phyloP scores from a whole-genome alignment of 2,888 invertebrate genomes.

The Lasius fuliginosus region DNA sequence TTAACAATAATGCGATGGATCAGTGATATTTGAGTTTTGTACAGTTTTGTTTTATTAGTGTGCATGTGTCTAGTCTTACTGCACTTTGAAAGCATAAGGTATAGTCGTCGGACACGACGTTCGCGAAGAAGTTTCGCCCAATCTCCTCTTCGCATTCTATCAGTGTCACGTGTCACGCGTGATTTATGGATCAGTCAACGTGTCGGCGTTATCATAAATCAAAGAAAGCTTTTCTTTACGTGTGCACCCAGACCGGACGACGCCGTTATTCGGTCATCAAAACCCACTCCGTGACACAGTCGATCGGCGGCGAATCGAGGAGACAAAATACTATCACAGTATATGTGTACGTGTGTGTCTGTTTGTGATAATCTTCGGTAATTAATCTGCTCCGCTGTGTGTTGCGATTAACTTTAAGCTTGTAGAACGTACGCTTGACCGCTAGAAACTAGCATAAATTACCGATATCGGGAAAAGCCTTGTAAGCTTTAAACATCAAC shows the following conservation, averaged over 20 bases:
- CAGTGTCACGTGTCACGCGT: constrained; percentile 40
- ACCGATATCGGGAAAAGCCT: constrained; percentile 4
- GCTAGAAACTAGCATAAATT: constrained; percentile 18
- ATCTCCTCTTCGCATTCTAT: constrained; percentile 43
- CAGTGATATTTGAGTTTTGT: neutral
- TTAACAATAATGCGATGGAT: neutral
- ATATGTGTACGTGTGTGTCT: neutral
- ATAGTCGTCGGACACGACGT: neutral
- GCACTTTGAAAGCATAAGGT: constrained; percentile 15
- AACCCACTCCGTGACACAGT: constrained; percentile 12
- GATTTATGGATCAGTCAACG: constrained; percentile 51
- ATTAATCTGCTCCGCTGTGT: constrained; percentile 13
- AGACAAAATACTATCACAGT: constrained; percentile 11
- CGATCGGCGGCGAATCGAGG: constrained; percentile 4
- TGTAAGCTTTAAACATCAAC: neutral
- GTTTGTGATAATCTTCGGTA: constrained; percentile 16
- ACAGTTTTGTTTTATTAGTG: constrained; percentile 10
- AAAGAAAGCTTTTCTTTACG: constrained; percentile 41
- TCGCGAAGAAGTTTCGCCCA: constrained; percentile 30
- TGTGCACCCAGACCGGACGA: constrained; percentile 1
- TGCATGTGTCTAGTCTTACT: neutral
- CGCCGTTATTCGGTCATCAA: constrained; percentile 36
- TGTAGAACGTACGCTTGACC: constrained; percentile 7
- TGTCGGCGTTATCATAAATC: constrained; percentile 56
- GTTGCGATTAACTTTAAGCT: constrained; percentile 19